Conservation (phyloP, 2,113 vertebrate species). For the Nycticryphes semicollaris region DNA sequence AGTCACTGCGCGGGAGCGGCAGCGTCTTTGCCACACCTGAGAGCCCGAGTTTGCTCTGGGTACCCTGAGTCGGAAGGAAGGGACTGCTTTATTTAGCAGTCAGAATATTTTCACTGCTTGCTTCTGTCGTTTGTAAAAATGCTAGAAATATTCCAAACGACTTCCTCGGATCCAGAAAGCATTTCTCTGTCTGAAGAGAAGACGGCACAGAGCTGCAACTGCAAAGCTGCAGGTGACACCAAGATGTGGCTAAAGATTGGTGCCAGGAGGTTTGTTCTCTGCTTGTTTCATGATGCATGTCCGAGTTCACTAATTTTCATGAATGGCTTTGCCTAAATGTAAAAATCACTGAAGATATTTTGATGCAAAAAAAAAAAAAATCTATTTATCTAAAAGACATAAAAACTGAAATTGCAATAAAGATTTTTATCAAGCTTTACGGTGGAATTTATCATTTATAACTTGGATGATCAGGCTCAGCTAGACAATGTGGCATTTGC, state of each 20-base stretch:
- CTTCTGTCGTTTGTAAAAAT: background rate
- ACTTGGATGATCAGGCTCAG: background rate
- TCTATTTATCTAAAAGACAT: conserved; percentile 5
- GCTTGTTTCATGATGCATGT: background rate
- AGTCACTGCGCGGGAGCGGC: background rate
- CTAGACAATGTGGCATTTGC: background rate
- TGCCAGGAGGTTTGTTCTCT: background rate
- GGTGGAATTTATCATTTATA: conserved; percentile 22
- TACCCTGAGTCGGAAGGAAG: background rate
- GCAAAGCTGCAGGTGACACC: background rate
- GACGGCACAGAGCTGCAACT: background rate
- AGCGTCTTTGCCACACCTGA: background rate
- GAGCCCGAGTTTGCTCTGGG: background rate
- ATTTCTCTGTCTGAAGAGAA: background rate
- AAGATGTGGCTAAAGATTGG: background rate
- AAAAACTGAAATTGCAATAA: conserved; percentile 50
- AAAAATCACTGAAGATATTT: conserved; percentile 24
- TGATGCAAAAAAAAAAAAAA: background rate
- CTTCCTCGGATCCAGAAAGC: background rate
- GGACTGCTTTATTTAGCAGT: background rate
- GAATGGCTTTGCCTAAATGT: background rate
- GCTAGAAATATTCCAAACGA: background rate
- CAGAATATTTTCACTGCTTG: background rate
- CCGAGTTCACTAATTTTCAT: conserved; percentile 20
- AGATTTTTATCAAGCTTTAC: conserved; percentile 36